Conservation (phyloP, 2,113 vertebrate genomes). For the Lophura nycthemera region DNA sequence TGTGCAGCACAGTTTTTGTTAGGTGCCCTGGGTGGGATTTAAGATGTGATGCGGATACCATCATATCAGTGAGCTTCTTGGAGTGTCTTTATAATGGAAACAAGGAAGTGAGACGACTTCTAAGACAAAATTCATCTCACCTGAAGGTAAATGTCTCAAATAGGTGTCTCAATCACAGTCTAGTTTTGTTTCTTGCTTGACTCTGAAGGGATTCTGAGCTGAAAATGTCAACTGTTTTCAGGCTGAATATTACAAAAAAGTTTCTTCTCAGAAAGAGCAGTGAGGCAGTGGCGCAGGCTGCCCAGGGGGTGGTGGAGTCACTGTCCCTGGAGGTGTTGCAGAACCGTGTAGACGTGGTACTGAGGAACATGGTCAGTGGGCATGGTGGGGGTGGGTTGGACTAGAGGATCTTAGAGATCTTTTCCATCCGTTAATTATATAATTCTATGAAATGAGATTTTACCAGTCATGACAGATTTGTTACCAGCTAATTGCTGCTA, state of each 20-base stretch:
- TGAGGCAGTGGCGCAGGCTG: too few species aligned
- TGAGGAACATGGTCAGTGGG: too few species aligned
- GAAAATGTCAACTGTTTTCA: too few species aligned
- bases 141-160: neutral
- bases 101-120: neutral
- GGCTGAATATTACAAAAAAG: too few species aligned
- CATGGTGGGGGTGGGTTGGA: too few species aligned
- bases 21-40: neutral
- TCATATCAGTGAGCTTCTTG: neutral
- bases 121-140: neutral
- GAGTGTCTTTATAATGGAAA: neutral
- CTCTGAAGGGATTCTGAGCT: rapidly evolving
- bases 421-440: too few species aligned
- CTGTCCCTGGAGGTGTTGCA: too few species aligned
- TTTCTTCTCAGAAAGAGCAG: too few species aligned
- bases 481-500: neutral
- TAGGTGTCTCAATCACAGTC: neutral
- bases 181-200: neutral
- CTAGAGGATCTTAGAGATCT: too few species aligned
- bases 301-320: too few species aligned
- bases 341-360: too few species aligned
- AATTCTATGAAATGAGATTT: neutral
- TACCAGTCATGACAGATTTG: rapidly evolving
- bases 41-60: neutral
- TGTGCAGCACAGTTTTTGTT: neutral